Percentiles rank a stretch among this genome's conserved stretches.
Evolutionary conservation across 2,113 vertebrate species (phyloP).

Genomic region (Oreochromis spilurus): DNA sequence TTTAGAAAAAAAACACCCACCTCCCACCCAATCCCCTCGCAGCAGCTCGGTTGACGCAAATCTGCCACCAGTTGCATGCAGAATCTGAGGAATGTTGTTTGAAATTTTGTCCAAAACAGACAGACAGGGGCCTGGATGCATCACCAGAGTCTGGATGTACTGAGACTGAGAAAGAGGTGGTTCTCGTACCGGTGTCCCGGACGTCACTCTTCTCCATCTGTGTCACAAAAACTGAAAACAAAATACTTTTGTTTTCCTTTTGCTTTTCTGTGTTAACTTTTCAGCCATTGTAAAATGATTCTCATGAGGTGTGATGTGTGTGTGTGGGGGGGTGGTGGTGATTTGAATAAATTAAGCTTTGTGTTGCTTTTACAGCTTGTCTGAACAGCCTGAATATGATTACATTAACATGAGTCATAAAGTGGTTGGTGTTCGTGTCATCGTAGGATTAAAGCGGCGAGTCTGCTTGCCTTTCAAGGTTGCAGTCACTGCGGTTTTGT

Average conservation of each 20-base stretch:
- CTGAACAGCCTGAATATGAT: background rate
- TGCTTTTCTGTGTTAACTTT: background rate
- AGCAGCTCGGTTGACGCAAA: conserved; percentile 58
- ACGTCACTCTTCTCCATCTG: background rate
- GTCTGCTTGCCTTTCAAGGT: conserved; percentile 9
- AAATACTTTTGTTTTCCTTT: background rate
- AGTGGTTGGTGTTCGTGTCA: background rate
- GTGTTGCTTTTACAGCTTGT: background rate
- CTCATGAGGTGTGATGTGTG: background rate
- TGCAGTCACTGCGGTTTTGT: conserved; percentile 4
- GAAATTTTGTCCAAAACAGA: conserved; percentile 55
- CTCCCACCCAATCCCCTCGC: conserved; percentile 53
- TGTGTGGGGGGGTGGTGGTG: background rate
- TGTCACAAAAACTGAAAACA: background rate
- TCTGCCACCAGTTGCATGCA: conserved; percentile 64
- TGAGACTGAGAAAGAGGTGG: conserved; percentile 2
- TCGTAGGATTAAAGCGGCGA: background rate
- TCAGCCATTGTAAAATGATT: background rate
- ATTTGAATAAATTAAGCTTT: background rate
- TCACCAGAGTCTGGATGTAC: background rate
- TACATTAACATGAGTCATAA: conserved; percentile 9
- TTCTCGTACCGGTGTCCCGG: background rate
- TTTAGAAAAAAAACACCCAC: conserved; percentile 53
- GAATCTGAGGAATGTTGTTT: conserved; percentile 72
- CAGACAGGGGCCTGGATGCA: background rate